Conservation (phyloP, 2,113 vertebrate genomes). For the Martes martes region DNA sequence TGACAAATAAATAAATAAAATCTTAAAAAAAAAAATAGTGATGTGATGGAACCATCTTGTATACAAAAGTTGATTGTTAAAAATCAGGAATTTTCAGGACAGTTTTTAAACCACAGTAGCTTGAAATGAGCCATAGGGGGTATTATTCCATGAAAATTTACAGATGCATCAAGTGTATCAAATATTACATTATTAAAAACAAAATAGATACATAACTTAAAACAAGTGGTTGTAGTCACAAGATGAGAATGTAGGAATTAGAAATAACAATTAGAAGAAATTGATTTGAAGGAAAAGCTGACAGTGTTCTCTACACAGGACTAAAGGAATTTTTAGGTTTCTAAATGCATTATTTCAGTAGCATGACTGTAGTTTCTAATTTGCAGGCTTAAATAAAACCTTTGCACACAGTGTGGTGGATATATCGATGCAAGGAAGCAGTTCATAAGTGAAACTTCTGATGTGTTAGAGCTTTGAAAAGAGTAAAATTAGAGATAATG, state of each 20-base stretch:
- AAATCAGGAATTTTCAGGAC: neutral
- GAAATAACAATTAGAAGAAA: slow-evolving; percentile 22
- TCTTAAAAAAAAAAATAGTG: neutral
- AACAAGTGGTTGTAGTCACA: neutral
- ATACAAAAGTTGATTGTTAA: neutral
- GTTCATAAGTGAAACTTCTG: slow-evolving; percentile 22
- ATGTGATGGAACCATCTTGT: neutral
- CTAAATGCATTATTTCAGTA: slow-evolving; percentile 7
- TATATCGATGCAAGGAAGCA: neutral
- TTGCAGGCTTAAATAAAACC: slow-evolving; percentile 25
- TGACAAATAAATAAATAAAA: too few relatives aligned
- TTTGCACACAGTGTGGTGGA: neutral
- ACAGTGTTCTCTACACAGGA: neutral
- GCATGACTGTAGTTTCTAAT: neutral
- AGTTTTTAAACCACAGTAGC: neutral
- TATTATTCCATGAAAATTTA: neutral
- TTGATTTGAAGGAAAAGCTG: neutral
- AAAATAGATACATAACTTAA: neutral
- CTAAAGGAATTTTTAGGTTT: neutral
- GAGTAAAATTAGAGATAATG: neutral
- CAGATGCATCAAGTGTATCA: neutral
- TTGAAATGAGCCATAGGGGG: neutral
- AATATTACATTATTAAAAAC: neutral
- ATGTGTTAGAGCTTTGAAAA: neutral
- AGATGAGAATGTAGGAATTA: slow-evolving; percentile 2